These are phyloP conservation scores for Drosophila jambulina DNA, from an alignment of 1,140 invertebrate species.

Conservation along the genomic window DNA sequence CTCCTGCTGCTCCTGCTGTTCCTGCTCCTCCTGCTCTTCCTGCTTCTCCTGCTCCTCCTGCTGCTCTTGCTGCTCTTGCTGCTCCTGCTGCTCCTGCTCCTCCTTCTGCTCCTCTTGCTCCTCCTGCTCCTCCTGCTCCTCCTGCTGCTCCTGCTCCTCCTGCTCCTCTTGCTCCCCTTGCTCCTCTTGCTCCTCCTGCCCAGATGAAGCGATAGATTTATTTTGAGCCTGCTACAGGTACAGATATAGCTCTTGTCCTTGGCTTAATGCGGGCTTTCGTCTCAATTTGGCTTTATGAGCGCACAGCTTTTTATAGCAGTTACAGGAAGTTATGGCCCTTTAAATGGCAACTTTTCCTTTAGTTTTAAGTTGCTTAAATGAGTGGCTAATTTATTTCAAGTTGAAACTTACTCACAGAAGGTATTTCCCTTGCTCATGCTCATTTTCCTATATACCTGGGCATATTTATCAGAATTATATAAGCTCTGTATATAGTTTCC, in stretches of 20 bases:
- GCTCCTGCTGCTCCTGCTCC: too few species aligned
- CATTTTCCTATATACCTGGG: background rate
- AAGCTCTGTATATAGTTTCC: background rate
- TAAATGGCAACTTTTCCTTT: background rate
- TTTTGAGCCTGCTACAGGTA: conserved; percentile 6
- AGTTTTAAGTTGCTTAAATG: background rate
- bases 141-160: background rate
- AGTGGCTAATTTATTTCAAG: too few species aligned
- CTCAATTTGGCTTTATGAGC: conserved; percentile 16
- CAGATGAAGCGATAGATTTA: conserved; percentile 19
- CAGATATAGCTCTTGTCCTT: conserved; percentile 24
- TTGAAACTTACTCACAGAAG: background rate
- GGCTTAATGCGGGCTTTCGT: conserved; percentile 16
- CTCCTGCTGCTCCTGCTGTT: too few species aligned
- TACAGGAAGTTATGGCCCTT: conserved; percentile 5
- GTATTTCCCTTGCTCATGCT: too few species aligned
- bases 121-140: background rate
- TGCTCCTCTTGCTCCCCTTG: too few species aligned
- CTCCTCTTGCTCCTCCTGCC: background rate
- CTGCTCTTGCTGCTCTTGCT: background rate
- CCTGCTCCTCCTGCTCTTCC: background rate
- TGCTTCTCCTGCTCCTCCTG: background rate
- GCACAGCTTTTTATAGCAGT: conserved; percentile 1
- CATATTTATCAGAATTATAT: background rate
- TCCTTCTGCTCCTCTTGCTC: background rate